Percentiles rank a stretch among this genome's conserved stretches.
Conservation (phyloP, 2,888 invertebrate genomes). For the Brenthis ino region DNA sequence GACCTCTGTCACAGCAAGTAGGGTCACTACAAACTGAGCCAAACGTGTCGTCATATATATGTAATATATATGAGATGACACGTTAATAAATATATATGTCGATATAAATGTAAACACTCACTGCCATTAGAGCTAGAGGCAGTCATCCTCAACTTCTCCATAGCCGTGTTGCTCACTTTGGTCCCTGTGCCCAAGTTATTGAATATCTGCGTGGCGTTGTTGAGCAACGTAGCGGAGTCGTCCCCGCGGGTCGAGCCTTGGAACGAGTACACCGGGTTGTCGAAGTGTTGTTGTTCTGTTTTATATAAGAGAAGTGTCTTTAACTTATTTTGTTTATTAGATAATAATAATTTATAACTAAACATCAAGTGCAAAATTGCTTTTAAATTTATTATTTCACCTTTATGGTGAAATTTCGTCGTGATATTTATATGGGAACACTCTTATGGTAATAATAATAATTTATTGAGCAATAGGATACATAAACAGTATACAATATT, state of each 20-base stretch:
- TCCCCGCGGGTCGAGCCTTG: constrained; percentile 80
- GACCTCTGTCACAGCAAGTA: no score
- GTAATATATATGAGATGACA: no score
- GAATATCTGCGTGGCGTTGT: constrained; percentile 80
- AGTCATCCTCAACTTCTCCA: constrained; percentile 81
- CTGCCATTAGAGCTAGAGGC: constrained; percentile 76
- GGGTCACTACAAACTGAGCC: no score
- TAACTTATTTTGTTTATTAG: neutral
- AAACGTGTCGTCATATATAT: no score
- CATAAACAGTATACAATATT: no score
- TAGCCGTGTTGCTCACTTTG: constrained; percentile 82
- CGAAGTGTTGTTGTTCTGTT: constrained; percentile 92
- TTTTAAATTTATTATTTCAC: neutral
- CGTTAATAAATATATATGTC: no score
- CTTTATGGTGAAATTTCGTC: no score
- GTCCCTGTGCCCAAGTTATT: constrained; percentile 80
- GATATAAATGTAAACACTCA: constrained; percentile 46
- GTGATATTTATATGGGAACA: no score
- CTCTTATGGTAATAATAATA: no score
- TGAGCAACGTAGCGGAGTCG: constrained; percentile 79
- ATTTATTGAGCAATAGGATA: no score
- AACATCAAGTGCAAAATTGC: neutral
- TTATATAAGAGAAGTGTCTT: neutral
- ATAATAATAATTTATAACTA: neutral
- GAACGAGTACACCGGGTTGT: constrained; percentile 95